Percentiles rank a stretch among this genome's conserved stretches.
Evolutionary conservation across 2,888 invertebrate species (phyloP).

Genomic region (Cloeon dipterum): DNA sequence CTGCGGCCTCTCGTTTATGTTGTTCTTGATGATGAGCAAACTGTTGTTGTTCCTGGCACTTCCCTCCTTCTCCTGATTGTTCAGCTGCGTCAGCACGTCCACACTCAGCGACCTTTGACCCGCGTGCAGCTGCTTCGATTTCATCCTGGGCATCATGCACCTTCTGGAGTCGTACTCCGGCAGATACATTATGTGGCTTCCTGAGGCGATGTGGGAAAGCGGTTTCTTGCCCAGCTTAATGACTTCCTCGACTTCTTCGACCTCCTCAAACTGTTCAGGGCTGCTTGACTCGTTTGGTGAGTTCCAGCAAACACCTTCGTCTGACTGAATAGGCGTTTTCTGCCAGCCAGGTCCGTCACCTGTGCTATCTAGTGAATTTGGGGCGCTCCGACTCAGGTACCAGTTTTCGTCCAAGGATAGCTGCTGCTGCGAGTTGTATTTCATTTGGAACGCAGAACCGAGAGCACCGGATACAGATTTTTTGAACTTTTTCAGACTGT

Average conservation of each 20-base stretch:
- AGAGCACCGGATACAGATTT: slow-evolving; percentile 41
- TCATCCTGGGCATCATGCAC: slow-evolving; percentile 5
- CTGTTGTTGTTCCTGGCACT: neutral
- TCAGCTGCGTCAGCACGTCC: neutral
- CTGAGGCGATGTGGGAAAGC: slow-evolving; percentile 33
- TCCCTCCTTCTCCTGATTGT: neutral
- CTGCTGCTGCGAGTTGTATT: slow-evolving; percentile 12
- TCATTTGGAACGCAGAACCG: slow-evolving; percentile 21
- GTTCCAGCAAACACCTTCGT: no score
- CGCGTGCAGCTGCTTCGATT: neutral
- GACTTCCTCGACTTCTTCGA: neutral
- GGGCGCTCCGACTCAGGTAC: slow-evolving; percentile 53
- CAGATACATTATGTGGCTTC: slow-evolving; percentile 60
- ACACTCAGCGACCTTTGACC: neutral
- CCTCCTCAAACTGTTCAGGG: neutral
- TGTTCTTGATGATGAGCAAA: neutral
- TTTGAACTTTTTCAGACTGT: slow-evolving; percentile 44
- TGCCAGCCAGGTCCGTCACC: neutral
- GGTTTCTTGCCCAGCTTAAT: slow-evolving; percentile 11
- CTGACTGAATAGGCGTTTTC: neutral
- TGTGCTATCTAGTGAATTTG: slow-evolving; percentile 43
- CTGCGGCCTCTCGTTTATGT: neutral
- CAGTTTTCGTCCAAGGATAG: slow-evolving; percentile 38
- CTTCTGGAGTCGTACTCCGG: slow-evolving; percentile 24
- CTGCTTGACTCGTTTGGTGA: neutral